phyloP scores from a whole-genome alignment of 2,797 vertebrate species.

The Lacerta agilis region DNA sequence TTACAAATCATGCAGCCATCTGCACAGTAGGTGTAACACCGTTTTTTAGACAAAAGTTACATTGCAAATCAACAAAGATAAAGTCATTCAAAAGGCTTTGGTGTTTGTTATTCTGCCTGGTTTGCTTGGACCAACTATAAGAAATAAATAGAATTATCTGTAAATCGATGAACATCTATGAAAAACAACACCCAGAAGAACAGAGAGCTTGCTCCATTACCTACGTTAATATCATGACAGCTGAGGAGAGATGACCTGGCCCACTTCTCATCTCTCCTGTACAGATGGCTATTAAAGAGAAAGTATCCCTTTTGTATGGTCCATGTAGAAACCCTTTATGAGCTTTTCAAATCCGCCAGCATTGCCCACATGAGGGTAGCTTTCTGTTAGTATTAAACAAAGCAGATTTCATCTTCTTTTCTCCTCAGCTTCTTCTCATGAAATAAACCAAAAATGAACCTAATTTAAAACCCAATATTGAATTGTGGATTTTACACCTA shows the following conservation, averaged over 20 bases:
- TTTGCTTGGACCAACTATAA: slow-evolving; percentile 89
- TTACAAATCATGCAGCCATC: slow-evolving; percentile 87
- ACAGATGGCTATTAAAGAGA: slow-evolving; percentile 99
- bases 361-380: slow-evolving; percentile 85
- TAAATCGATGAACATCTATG: slow-evolving; percentile 95
- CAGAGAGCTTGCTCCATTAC: slow-evolving; percentile 97
- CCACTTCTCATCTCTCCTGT: slow-evolving; percentile 97
- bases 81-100: slow-evolving; percentile 83
- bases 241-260: slow-evolving; percentile 98
- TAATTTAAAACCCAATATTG: slow-evolving; percentile 68
- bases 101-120: slow-evolving; percentile 90
- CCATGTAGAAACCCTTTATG: slow-evolving; percentile 95
- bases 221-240: slow-evolving; percentile 99
- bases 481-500: slow-evolving; percentile 48
- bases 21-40: slow-evolving; percentile 86
- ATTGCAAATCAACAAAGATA: slow-evolving; percentile 85
- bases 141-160: slow-evolving; percentile 98
- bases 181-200: slow-evolving; percentile 97
- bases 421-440: slow-evolving; percentile 67
- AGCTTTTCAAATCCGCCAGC: slow-evolving; percentile 93
- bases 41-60: slow-evolving; percentile 84
- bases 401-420: slow-evolving; percentile 79
- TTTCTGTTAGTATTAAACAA: slow-evolving; percentile 82
- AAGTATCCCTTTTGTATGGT: slow-evolving; percentile 92
- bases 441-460: slow-evolving; percentile 77